These are phyloP conservation scores for Chauna torquata DNA, from an alignment of 2,113 vertebrate species.

Conservation along the genomic window DNA sequence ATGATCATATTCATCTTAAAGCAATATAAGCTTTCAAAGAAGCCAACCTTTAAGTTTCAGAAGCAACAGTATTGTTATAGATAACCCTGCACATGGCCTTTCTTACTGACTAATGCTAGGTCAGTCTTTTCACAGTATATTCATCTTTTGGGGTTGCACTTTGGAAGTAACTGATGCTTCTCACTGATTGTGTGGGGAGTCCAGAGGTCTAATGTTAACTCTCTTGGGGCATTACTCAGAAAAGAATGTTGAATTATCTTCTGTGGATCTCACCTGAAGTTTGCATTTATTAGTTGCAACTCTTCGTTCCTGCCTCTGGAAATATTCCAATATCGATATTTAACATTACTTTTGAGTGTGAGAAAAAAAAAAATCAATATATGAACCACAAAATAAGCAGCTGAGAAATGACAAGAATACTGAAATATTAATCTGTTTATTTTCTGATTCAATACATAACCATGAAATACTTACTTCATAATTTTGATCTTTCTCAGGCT, in stretches of 20 bases:
- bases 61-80: conserved; percentile 14
- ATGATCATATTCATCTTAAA: background rate
- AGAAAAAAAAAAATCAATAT: background rate
- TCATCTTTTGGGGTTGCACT: conserved; percentile 24
- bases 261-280: background rate
- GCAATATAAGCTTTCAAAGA: background rate
- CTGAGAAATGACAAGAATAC: background rate
- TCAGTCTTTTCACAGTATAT: conserved; percentile 22
- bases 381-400: background rate
- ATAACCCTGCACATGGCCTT: background rate
- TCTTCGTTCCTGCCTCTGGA: background rate
- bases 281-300: background rate
- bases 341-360: background rate
- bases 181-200: background rate
- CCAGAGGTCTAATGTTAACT: background rate
- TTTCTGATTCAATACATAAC: background rate
- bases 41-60: background rate
- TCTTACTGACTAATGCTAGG: conserved; percentile 19
- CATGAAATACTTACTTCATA: background rate
- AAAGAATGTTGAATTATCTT: background rate
- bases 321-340: background rate
- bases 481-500: background rate
- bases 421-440: background rate
- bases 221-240: background rate
- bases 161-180: background rate